Evolutionary conservation across 2,797 vertebrate species (phyloP), one percentile per base, ranked within the genome.

Genomic region (Buceros bicornis): DNA sequence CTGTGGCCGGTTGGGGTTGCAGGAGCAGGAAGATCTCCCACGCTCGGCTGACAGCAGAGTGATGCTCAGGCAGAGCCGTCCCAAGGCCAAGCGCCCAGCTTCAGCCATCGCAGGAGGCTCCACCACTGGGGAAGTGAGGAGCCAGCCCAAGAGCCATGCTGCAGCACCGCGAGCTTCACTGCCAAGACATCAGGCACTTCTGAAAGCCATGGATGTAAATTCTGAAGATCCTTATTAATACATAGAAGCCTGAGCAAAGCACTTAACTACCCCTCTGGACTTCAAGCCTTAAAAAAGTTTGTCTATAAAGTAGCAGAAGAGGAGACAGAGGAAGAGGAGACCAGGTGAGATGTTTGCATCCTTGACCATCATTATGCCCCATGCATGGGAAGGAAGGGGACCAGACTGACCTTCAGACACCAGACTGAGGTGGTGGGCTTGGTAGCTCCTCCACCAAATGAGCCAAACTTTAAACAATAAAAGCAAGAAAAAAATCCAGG

Each of bases 1-100:
- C 24, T 0, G 0, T 2, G 12, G 67, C 16, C 1, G 1, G 37
- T 5, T 24, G 13, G 8, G 61, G 56, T 7, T 10, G 71, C 81
- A 73, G 50, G 50, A n/a, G 42, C 2, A 1, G 9, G 53, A 14
- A 42, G 54, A 65, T 11, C 58, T 84, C 57, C 16, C 24, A 82
- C 33, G 16, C 18, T 7, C 2, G 2, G 51, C 53, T 56, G 60
- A 65, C 0, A 2, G 40, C 33, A 62, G 33, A 29, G 31, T 1
- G 0, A 42, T 17, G 45, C 45, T 64, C 70, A 43, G 50, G 48
- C 25, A 10, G 48, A 81, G 40, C 35, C n/a, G 33, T 60, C n/a
- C 21, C 0, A 0, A 70, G 26, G 42, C 50, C 9, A 2, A 56
- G 28, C 29, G 22, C 5, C 24, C 76, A 45, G 4, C 51, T 22